Evolutionary conservation across 1,140 invertebrate genomes (phyloP).

Genomic region (fruit fly (Drosophila melanogaster)): DNA sequence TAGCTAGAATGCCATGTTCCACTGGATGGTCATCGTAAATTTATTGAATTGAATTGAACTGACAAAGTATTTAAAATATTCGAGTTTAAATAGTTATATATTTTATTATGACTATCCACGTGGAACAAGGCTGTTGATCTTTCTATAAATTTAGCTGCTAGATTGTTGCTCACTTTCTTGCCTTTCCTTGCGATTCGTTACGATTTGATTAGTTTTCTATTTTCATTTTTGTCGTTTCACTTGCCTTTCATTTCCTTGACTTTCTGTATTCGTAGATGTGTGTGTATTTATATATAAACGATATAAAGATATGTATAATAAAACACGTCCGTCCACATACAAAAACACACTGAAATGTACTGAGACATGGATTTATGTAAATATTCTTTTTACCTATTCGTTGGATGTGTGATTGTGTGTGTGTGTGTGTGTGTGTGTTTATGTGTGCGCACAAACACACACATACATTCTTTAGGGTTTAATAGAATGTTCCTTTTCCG

Average conservation of each 20-base stretch:
- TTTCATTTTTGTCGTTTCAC: constrained; percentile 22
- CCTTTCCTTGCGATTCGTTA: constrained; percentile 25
- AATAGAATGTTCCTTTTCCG: background rate
- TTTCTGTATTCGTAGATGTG: constrained; percentile 25
- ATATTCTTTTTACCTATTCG: constrained; percentile 19
- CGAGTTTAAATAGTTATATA: background rate
- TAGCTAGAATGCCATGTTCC: background rate
- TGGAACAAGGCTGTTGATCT: background rate
- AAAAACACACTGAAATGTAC: background rate
- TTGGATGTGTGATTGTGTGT: constrained; percentile 4
- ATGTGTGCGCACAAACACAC: constrained; percentile 1
- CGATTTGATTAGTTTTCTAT: constrained; percentile 25
- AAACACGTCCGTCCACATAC: too few species aligned
- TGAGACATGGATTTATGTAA: constrained; percentile 21
- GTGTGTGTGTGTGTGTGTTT: background rate
- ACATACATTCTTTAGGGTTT: background rate
- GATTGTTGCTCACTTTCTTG: constrained; percentile 39
- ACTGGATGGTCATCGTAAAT: background rate
- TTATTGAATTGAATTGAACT: background rate
- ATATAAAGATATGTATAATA: constrained; percentile 16
- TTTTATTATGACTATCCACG: background rate
- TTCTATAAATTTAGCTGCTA: constrained; percentile 23
- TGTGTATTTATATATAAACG: constrained; percentile 28
- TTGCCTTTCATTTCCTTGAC: constrained; percentile 47
- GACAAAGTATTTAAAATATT: background rate